Evolutionary conservation across 2,888 invertebrate species (phyloP), one percentile per base, ranked within the genome.

Genomic region (Erpobdella octoculata): DNA sequence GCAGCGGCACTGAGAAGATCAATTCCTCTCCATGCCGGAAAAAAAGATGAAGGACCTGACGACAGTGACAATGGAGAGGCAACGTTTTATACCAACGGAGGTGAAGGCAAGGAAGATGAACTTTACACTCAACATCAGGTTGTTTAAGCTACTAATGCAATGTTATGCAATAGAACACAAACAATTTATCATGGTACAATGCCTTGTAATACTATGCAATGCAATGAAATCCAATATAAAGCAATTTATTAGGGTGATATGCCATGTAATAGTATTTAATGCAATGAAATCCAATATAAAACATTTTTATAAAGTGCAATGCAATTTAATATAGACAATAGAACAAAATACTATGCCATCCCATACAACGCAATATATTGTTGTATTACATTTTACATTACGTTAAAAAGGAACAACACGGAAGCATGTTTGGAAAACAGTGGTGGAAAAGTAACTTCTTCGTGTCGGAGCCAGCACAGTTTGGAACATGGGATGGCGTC

Each of bases 361-460:
- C 21, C 18, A 46, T 18, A 21, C 46, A n/a, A n/a, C 21, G 21
- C 46, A 46, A 46, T n/a, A n/a, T n/a, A n/a, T n/a, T n/a, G n/a
- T n/a, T n/a, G n/a, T n/a, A 53, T 53, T 21, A n/a, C 48, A 3
- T n/a, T 48, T 48, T n/a, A 21, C 28, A n/a, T 53, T 53, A 28
- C 18, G 5, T 53, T 53, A 28, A 53, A 53, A 21, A 53, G 53
- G 28, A 53, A 12, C 21, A 53, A 8, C 53, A 53, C 53, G 53
- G 53, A 6, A 28, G 53, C 21, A 53, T 53, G 28, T 53, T 53
- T 53, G 53, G 21, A 21, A 21, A 21, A 5, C 53, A 53, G 53
- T 95, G 94, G 94, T 95, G 93, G 93, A 91, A 93, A 84, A 90
- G 93, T 37, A 93, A 94, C 81, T 94, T 96, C 84, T 93, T 96